A percentile compares a stretch with the other conserved stretches of the same genome.
These are phyloP conservation scores for Entosphenus tridentatus DNA, from an alignment of 2,113 vertebrate species.

Conservation along the genomic window DNA sequence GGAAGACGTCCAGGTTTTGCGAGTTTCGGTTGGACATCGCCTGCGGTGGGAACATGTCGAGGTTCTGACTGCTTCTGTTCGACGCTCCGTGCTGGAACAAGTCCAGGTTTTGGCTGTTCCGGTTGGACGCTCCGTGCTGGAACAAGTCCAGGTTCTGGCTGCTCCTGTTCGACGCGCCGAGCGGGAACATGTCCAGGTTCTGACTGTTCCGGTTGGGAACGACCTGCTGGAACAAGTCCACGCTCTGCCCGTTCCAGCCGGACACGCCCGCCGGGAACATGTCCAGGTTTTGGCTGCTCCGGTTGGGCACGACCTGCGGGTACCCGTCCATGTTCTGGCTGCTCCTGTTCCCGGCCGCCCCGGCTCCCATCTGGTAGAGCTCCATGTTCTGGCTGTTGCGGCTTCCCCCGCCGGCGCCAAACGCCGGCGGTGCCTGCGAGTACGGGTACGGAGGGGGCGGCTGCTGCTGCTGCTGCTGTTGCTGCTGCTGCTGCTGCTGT, in stretches of 20 bases:
- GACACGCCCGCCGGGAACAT: no score
- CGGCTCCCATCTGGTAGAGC: constrained; percentile 48
- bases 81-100: constrained; percentile 39
- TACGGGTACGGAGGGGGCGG: constrained; percentile 65
- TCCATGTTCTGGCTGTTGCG: constrained; percentile 53
- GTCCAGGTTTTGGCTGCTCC: constrained; percentile 58
- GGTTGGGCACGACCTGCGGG: constrained; percentile 51
- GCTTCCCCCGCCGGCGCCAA: no score
- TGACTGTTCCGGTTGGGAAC: constrained; percentile 42
- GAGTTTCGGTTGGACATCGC: constrained; percentile 19
- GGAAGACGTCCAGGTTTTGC: constrained; percentile 54
- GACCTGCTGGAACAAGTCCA: constrained; percentile 47
- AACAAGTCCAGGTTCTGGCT: constrained; percentile 80
- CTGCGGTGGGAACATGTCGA: constrained; percentile 15
- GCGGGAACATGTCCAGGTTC: constrained; percentile 44
- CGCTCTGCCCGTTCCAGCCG: constrained; percentile 38
- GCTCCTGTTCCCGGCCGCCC: constrained; percentile 36
- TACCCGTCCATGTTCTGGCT: constrained; percentile 45
- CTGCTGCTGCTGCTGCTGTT: constrained; percentile 17
- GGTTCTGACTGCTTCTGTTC: constrained; percentile 25
- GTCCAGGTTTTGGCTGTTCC: constrained; percentile 35
- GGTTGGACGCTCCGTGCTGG: constrained; percentile 24
- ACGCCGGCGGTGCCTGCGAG: constrained; percentile 17
- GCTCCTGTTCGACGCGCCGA: constrained; percentile 57
- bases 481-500: constrained; percentile 20